phyloP scores from a whole-genome alignment of 2,113 vertebrate genomes.

The Patagioenas fasciata region DNA sequence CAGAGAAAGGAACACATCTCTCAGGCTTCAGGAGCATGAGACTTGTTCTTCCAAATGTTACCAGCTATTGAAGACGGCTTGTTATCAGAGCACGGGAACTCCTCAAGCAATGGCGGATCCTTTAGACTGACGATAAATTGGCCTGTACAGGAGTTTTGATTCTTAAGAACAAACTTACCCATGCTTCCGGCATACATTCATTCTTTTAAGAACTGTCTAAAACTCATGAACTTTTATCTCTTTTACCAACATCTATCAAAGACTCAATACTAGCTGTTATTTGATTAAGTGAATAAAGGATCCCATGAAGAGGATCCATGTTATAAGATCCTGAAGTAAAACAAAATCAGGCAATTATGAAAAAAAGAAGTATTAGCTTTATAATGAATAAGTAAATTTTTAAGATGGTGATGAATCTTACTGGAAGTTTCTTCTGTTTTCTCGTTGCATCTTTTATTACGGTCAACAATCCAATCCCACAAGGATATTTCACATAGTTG shows the following conservation, averaged over 20 bases:
- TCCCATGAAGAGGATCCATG: neutral
- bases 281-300: neutral
- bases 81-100: neutral
- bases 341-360: neutral
- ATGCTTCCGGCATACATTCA: neutral
- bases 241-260: neutral
- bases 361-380: neutral
- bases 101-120: neutral
- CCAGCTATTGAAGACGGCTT: neutral
- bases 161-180: neutral
- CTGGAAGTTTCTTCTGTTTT: conserved; percentile 57
- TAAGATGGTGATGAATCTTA: conserved; percentile 54
- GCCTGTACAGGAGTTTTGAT: neutral
- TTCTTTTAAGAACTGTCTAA: neutral
- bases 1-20: neutral
- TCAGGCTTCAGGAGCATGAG: neutral
- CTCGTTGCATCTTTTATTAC: conserved; percentile 71
- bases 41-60: neutral
- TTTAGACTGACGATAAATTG: neutral
- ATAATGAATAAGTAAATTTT: neutral
- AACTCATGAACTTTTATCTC: neutral
- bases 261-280: neutral
- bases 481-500: conserved; percentile 92
- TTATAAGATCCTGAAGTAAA: neutral
- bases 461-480: conserved; percentile 91